Evolutionary conservation across 2,113 vertebrate species (phyloP).

Genomic region (Tretioscincus oriximinensis): DNA sequence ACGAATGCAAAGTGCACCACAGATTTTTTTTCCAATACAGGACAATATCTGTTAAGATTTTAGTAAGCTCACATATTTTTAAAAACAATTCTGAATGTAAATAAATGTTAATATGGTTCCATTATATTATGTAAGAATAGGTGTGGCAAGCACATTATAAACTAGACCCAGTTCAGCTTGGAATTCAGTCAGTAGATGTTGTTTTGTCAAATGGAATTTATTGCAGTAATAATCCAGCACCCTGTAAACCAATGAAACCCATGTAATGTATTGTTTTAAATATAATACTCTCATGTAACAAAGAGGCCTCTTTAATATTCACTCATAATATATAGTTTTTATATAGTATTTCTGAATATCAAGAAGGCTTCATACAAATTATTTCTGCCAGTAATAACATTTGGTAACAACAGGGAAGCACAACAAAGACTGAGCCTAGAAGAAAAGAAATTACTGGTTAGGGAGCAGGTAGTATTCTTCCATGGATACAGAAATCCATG

Average conservation of each 20-base stretch:
- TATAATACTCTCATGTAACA: not conserved
- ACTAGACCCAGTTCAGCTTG: not conserved
- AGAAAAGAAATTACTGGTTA: too few relatives aligned
- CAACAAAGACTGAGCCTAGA: too few relatives aligned
- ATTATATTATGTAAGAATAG: not conserved
- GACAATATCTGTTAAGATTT: conserved; percentile 46
- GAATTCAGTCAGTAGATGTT: not conserved
- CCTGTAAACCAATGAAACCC: not conserved
- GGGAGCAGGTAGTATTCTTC: too few relatives aligned
- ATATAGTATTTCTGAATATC: not conserved
- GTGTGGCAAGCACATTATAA: not conserved
- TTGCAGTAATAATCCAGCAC: not conserved
- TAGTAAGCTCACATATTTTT: conserved; percentile 15
- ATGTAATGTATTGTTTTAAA: not conserved
- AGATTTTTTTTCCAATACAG: conserved; percentile 17
- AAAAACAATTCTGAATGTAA: not conserved
- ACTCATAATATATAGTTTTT: not conserved
- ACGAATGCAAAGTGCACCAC: conserved; percentile 33
- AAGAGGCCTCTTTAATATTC: not conserved
- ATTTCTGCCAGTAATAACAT: not conserved
- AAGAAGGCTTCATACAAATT: not conserved
- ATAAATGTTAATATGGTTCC: not conserved
- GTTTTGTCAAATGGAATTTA: not conserved
- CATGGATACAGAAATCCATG: too few relatives aligned
- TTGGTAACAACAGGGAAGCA: not conserved